Percentiles rank a stretch among this genome's conserved stretches.
These are phyloP conservation scores for Araneus ventricosus DNA, from an alignment of 1,140 invertebrate species.

Conservation along the genomic window DNA sequence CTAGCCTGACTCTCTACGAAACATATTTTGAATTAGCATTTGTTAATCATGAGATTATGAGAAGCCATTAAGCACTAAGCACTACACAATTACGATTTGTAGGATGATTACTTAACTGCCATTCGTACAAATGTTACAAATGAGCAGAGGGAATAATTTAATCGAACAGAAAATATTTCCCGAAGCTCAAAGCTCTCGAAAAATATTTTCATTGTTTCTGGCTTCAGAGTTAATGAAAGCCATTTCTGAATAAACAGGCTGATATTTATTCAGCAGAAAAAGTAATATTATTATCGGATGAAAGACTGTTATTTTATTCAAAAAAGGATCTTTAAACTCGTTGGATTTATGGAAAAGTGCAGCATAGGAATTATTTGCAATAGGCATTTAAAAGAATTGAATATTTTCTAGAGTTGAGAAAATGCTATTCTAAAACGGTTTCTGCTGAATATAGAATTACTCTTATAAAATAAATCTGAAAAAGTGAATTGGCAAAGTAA, in stretches of 20 bases:
- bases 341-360: neutral
- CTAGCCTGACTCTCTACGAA: neutral
- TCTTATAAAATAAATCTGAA: no score
- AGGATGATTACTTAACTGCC: conserved; percentile 3
- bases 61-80: neutral
- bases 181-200: neutral
- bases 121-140: conserved; percentile 15
- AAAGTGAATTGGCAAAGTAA: no score
- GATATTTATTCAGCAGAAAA: neutral
- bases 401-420: neutral
- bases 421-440: no score
- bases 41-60: conserved; percentile 27
- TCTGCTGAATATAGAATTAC: no score
- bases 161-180: conserved; percentile 5
- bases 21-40: neutral
- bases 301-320: neutral
- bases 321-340: neutral
- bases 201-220: neutral
- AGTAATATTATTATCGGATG: neutral
- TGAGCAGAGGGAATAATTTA: neutral
- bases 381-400: neutral
- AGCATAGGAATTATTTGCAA: neutral
- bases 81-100: conserved; percentile 10
- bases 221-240: neutral
- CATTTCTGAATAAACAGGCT: neutral